Percentiles rank a stretch among this genome's conserved stretches.
Evolutionary conservation across 1,140 invertebrate genomes (phyloP).

Genomic region (Euglossa dilemma): DNA sequence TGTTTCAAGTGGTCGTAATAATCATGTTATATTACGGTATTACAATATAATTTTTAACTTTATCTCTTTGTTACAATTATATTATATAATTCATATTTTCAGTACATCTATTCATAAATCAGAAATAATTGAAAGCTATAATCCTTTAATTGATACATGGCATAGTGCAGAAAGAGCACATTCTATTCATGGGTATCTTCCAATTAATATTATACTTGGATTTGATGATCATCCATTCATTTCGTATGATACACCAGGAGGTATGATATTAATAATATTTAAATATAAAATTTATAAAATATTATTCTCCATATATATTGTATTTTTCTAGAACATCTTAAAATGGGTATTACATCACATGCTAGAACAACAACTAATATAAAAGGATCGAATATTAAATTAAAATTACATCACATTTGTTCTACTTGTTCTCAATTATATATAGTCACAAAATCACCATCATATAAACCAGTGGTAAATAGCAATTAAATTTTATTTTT

Average conservation of each 20-base stretch:
- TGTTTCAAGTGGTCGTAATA: conserved; percentile 80
- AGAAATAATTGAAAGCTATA: conserved; percentile 83
- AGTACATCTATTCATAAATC: conserved; percentile 84
- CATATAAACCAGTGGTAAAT: conserved; percentile 69
- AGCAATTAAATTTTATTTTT: conserved; percentile 21
- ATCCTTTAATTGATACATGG: conserved; percentile 84
- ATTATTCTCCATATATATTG: not conserved
- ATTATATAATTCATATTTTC: conserved; percentile 46
- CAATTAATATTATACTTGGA: conserved; percentile 81
- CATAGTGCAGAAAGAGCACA: conserved; percentile 84
- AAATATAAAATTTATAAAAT: not conserved
- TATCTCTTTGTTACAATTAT: not conserved
- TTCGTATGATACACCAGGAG: conserved; percentile 76
- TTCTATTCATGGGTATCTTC: conserved; percentile 84
- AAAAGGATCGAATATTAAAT: conserved; percentile 64
- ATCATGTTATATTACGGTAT: conserved; percentile 84
- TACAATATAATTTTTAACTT: conserved; percentile 27
- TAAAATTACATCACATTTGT: conserved; percentile 75
- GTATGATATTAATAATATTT: conserved; percentile 56
- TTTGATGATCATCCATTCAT: conserved; percentile 76
- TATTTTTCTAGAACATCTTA: conserved; percentile 71
- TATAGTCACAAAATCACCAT: conserved; percentile 72
- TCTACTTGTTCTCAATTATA: conserved; percentile 69
- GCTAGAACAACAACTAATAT: conserved; percentile 76
- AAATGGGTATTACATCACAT: conserved; percentile 75